These are phyloP conservation scores for Hypsopygia costalis DNA, from an alignment of 2,888 invertebrate species.

Conservation along the genomic window DNA sequence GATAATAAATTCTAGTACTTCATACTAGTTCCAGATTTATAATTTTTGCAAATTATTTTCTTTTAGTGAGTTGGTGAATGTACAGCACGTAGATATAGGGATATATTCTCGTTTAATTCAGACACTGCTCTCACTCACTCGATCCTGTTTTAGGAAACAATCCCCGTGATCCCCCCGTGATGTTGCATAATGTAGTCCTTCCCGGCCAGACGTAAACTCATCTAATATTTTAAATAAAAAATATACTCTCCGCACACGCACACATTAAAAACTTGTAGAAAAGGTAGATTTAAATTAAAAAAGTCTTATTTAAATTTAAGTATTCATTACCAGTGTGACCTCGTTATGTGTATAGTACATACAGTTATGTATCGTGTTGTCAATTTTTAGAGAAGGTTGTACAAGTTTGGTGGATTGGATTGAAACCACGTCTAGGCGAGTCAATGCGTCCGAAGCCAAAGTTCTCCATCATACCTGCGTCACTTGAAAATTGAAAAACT, in stretches of 20 bases:
- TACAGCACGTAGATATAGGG: constrained; percentile 18
- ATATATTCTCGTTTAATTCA: constrained; percentile 54
- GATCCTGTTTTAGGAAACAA: constrained; percentile 75
- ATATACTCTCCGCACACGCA: too few species aligned
- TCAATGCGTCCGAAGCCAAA: constrained; percentile 61
- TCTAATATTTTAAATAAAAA: constrained; percentile 61
- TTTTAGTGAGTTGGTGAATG: background rate
- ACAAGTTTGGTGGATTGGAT: constrained; percentile 12
- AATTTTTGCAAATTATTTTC: too few species aligned
- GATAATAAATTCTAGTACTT: too few species aligned
- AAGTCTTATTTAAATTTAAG: too few species aligned
- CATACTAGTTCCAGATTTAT: too few species aligned
- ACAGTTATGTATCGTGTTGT: background rate
- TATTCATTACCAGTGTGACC: too few species aligned
- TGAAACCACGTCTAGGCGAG: constrained; percentile 27
- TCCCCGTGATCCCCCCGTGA: constrained; percentile 74
- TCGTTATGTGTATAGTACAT: too few species aligned
- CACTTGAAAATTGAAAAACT: constrained; percentile 80
- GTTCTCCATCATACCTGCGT: constrained; percentile 77
- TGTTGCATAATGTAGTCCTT: constrained; percentile 70
- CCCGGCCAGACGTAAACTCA: constrained; percentile 37
- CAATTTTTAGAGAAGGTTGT: constrained; percentile 1
- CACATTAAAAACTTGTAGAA: background rate
- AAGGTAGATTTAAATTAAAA: too few species aligned
- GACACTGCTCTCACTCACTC: constrained; percentile 54